Evolutionary conservation across 2,888 invertebrate species (phyloP).

Genomic region (Mesorhabditis belari): DNA sequence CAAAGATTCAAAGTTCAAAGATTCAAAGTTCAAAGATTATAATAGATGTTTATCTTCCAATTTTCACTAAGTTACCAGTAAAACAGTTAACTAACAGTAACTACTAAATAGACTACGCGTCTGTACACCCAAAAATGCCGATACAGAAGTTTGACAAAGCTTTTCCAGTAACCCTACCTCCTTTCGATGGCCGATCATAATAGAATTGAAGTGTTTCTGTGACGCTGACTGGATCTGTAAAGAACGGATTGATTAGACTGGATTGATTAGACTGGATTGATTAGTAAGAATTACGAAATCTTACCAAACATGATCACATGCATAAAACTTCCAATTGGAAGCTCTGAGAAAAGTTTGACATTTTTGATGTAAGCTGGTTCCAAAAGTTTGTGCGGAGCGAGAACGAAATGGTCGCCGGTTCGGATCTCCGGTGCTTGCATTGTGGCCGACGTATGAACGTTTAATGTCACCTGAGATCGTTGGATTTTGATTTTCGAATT

Average conservation of each 20-base stretch:
- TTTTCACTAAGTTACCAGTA: no score
- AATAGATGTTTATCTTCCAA: no score
- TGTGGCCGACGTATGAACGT: slow-evolving; percentile 39
- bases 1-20: no score
- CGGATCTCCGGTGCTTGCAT: slow-evolving; percentile 41
- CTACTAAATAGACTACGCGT: no score
- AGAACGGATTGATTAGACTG: background rate
- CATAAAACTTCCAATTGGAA: slow-evolving; percentile 34
- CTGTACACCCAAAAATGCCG: no score
- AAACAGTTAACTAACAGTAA: no score
- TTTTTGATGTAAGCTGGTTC: slow-evolving; percentile 40
- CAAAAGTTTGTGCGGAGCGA: slow-evolving; percentile 34
- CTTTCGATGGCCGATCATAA: slow-evolving; percentile 32
- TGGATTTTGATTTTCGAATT: background rate
- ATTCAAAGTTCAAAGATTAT: no score
- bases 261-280: no score
- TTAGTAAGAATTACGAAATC: background rate
- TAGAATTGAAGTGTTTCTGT: slow-evolving; percentile 42
- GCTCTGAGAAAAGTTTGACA: slow-evolving; percentile 31
- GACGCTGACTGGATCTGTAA: slow-evolving; percentile 29
- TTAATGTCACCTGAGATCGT: slow-evolving; percentile 33
- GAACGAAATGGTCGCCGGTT: slow-evolving; percentile 39
- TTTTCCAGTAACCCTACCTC: no score
- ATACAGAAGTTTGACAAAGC: no score
- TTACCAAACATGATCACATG: slow-evolving; percentile 40